Percentiles rank a stretch among this genome's conserved stretches.
Conservation (phyloP, 2,797 vertebrate genomes). For the Pipistrellus pygmaeus region DNA sequence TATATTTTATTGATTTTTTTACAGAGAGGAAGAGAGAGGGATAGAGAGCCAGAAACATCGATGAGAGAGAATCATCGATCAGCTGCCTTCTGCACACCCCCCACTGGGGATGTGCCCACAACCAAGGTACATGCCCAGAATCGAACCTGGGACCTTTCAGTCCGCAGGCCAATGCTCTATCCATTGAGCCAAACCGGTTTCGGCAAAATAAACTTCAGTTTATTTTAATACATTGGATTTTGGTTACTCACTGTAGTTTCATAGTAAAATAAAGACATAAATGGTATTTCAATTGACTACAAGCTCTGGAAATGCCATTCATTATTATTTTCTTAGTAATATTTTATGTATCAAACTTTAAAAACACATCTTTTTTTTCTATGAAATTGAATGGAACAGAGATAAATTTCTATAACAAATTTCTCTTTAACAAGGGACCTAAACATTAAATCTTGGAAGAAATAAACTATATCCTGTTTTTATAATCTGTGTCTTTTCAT, state of each 20-base stretch:
- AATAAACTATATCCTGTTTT: not conserved
- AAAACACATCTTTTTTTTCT: not conserved
- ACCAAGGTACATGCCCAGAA: no score
- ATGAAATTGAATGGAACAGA: not conserved
- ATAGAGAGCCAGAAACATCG: no score
- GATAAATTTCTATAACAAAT: slow-evolving; percentile 24
- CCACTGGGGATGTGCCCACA: no score
- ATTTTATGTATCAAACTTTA: slow-evolving; percentile 35
- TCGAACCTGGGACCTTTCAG: no score
- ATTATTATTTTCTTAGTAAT: slow-evolving; percentile 1
- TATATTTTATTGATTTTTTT: no score
- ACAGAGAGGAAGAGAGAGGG: no score
- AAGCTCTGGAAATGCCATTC: not conserved
- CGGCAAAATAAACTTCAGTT: slow-evolving; percentile 26
- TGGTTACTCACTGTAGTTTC: slow-evolving; percentile 23
- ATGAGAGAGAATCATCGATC: no score
- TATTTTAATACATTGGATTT: not conserved
- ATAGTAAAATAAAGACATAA: slow-evolving; percentile 22
- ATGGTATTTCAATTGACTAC: not conserved
- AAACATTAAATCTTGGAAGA: not conserved
- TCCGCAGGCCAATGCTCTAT: no score
- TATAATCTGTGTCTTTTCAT: not conserved
- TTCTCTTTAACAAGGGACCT: not conserved
- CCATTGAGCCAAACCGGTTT: no score
- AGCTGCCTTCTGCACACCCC: no score